Evolutionary conservation across 2,888 invertebrate species (phyloP), one percentile per base, ranked within the genome.

Genomic region (Clistopyga incitator): DNA sequence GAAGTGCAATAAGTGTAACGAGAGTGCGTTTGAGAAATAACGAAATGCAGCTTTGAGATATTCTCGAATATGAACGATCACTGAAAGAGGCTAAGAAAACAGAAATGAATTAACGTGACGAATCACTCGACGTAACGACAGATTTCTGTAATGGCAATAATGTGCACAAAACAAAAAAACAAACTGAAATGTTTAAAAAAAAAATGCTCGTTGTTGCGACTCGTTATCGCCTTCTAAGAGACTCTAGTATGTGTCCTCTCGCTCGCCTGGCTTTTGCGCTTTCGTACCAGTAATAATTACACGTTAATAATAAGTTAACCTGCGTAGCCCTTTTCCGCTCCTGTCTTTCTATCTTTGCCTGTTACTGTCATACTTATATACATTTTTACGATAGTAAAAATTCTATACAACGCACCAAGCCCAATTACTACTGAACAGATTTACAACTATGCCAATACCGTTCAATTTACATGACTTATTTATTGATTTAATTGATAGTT

Each of bases 241-340:
- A 71, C 65, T 78, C 78, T 71, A 42, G 23, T 83, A 65, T 71
- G 64, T 81, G 78, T 78, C 64, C 68, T 74, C 81, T 81, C 74
- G 81, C 78, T 84, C 84, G 84, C 84, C 70, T 84, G 80, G 84
- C 84, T 84, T 81, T 84, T 84, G 78, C 78, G 84, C 84, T 84
- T 81, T 81, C 78, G 78, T 81, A 64, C 52, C 61, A 72, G 20
- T 75, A 64, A 18, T 67, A 67, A 23, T 67, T 59, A 64, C 61
- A 64, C 75, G 75, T 75, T 75, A 38, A 75, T 64, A 38, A 38
- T 61, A 64, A 64, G 38, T 75, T 64, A 10, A 68, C 20, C 38
- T 65, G 18, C 42, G 18, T 64, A 20, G 8, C 64, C 38, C 11
- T 78, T 13, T 78, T 11, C 23, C 23, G 61, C 54, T 47, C 11